A percentile compares a stretch with the other conserved stretches of the same genome.
These are phyloP conservation scores for Saxicola maurus DNA, from an alignment of 2,797 vertebrate genomes.

Conservation along the genomic window DNA sequence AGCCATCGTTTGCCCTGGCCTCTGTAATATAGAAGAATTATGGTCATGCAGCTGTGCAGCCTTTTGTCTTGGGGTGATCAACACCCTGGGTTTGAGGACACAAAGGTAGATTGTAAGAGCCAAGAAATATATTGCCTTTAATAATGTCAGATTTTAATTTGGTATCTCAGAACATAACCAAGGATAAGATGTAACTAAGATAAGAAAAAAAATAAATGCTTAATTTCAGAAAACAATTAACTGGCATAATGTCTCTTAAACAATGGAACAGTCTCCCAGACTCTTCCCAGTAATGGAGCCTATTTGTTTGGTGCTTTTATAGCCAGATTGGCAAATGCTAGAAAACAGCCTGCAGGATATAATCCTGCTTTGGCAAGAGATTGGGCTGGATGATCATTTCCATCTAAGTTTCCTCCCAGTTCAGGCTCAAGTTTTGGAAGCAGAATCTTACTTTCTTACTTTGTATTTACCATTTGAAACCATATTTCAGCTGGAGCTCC, in stretches of 20 bases:
- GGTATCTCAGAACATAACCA: neutral
- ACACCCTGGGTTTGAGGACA: neutral
- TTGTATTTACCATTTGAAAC: neutral
- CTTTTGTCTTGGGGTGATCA: neutral
- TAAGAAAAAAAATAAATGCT: slow-evolving; percentile 32
- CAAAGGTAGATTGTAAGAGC: neutral
- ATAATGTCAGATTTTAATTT: neutral
- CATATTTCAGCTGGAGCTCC: neutral
- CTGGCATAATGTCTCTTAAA: slow-evolving; percentile 19
- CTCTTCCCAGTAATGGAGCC: slow-evolving; percentile 23
- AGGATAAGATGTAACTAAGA: slow-evolving; percentile 29
- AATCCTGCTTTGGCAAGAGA: slow-evolving; percentile 26
- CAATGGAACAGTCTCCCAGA: slow-evolving; percentile 41
- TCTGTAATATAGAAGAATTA: neutral
- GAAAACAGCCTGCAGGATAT: slow-evolving; percentile 39
- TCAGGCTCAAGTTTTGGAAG: neutral
- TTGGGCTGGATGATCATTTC: slow-evolving; percentile 24
- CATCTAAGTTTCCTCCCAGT: slow-evolving; percentile 1
- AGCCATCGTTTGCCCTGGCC: neutral
- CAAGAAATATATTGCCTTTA: neutral
- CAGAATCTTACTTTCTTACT: neutral
- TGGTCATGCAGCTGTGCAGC: neutral
- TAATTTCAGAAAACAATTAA: slow-evolving; percentile 36
- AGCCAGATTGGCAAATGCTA: slow-evolving; percentile 34
- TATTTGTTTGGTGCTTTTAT: slow-evolving; percentile 36